Conservation (phyloP, 2,113 vertebrate genomes). For the Sceloporus tristichus region DNA sequence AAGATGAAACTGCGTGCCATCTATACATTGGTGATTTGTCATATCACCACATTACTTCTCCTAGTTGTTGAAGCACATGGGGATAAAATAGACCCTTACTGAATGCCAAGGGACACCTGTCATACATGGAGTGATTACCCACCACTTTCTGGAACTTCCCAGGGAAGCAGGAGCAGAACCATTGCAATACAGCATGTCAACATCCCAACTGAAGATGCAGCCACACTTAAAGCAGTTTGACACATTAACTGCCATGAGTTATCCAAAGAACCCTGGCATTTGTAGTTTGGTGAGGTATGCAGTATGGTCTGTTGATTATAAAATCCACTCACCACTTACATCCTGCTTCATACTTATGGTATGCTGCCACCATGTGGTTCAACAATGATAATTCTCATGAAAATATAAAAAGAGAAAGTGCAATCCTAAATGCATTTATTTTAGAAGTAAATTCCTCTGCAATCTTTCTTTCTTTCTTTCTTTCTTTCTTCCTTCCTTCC, state of each 20-base stretch:
- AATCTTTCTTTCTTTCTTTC: background rate
- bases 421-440: background rate
- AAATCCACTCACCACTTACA: background rate
- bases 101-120: background rate
- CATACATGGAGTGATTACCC: background rate
- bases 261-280: background rate
- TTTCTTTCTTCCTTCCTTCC: no score
- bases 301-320: background rate
- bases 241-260: background rate
- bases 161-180: background rate
- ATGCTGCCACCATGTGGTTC: slow-evolving; percentile 78
- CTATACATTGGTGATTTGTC: no score
- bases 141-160: background rate
- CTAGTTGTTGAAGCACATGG: no score
- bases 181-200: background rate
- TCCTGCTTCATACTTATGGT: slow-evolving; percentile 44
- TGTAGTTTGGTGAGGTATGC: no score
- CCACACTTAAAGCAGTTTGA: background rate
- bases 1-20: no score
- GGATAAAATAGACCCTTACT: no score
- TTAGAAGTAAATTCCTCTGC: background rate
- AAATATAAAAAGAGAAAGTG: background rate
- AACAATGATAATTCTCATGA: slow-evolving; percentile 17
- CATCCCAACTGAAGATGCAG: background rate
- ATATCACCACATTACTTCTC: no score